Evolutionary conservation across 2,113 vertebrate species (phyloP).

Genomic region (Talpa occidentalis): DNA sequence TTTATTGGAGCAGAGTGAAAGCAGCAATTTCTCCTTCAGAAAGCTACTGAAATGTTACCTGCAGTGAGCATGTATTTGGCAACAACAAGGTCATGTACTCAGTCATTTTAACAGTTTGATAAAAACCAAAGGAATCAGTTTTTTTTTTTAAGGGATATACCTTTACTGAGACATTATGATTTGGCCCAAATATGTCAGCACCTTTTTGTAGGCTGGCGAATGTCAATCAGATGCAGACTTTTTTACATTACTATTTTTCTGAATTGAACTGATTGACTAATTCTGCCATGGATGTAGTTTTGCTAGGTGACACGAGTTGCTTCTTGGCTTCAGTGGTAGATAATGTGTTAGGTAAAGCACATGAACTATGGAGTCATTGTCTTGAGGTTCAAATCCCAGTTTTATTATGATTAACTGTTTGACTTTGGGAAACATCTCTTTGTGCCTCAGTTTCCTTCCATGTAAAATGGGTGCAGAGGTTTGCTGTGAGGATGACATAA

Average conservation of each 20-base stretch:
- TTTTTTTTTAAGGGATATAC: neutral
- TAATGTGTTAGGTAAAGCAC: neutral
- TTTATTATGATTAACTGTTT: neutral
- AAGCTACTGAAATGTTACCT: constrained; percentile 46
- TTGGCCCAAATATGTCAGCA: neutral
- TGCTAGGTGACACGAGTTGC: neutral
- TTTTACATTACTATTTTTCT: neutral
- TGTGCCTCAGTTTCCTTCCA: neutral
- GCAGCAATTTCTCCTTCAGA: constrained; percentile 51
- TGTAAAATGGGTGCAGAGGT: neutral
- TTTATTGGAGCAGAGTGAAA: constrained; percentile 40
- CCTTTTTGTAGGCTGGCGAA: neutral
- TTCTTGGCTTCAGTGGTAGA: neutral
- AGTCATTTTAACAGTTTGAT: constrained; percentile 22
- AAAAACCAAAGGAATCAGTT: neutral
- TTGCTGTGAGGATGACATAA: neutral
- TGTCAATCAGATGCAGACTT: neutral
- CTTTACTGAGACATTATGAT: neutral
- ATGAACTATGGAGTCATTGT: neutral
- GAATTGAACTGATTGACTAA: neutral
- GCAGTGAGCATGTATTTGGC: constrained; percentile 5
- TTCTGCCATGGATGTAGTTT: neutral
- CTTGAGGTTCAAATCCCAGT: neutral
- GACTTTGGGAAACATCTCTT: neutral
- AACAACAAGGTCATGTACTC: neutral